phyloP scores from a whole-genome alignment of 2,113 vertebrate genomes.

The Bombycilla garrulus region DNA sequence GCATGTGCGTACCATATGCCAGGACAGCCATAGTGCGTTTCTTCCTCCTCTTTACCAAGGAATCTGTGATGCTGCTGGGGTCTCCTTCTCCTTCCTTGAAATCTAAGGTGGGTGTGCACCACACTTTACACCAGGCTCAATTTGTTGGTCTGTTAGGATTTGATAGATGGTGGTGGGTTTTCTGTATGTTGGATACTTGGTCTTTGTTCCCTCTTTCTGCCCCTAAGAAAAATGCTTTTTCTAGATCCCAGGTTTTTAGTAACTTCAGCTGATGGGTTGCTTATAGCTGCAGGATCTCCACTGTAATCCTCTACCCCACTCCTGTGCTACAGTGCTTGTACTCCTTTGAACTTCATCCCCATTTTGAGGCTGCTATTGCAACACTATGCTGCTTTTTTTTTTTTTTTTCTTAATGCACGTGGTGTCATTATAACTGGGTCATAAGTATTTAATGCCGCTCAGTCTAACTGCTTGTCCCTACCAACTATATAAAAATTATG shows the following conservation, averaged over 20 bases:
- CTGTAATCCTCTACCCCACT: neutral
- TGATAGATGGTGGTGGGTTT: neutral
- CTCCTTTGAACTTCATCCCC: neutral
- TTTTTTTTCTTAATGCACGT: neutral
- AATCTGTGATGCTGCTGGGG: neutral
- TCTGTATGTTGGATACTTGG: neutral
- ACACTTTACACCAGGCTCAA: fast-evolving
- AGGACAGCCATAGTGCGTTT: neutral
- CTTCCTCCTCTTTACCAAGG: neutral
- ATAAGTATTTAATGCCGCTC: neutral
- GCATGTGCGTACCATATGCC: neutral
- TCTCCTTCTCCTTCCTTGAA: neutral
- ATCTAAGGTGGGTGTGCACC: neutral
- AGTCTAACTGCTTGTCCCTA: neutral
- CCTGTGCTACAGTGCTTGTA: neutral
- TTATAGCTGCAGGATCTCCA: neutral
- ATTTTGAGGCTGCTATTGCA: neutral
- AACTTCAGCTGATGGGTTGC: neutral
- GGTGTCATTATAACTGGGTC: neutral
- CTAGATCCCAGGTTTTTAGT: neutral
- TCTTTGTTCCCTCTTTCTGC: neutral
- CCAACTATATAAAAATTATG: neutral
- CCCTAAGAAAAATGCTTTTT: neutral
- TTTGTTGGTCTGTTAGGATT: neutral
- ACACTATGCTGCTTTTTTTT: fast-evolving